These are phyloP conservation scores for Bimastos eiseni DNA, from an alignment of 2,888 invertebrate genomes.

Conservation along the genomic window DNA sequence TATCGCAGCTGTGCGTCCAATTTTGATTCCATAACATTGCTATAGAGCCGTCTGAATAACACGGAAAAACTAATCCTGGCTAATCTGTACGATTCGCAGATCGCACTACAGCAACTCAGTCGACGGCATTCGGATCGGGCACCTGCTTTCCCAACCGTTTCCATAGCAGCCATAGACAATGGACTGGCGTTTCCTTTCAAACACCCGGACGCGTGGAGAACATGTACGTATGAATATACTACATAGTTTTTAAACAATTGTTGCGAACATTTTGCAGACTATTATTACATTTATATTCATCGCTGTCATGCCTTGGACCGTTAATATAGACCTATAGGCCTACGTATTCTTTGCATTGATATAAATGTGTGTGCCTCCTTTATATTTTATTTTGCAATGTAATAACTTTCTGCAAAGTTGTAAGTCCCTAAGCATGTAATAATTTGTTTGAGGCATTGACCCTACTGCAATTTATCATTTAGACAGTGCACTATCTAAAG, in stretches of 20 bases:
- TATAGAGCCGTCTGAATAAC: not conserved
- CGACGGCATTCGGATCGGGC: not conserved
- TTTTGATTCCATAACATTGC: not conserved
- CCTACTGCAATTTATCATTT: too few relatives aligned
- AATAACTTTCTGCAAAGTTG: too few relatives aligned
- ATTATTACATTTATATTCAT: too few relatives aligned
- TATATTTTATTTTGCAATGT: too few relatives aligned
- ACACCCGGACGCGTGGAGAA: constrained; percentile 99
- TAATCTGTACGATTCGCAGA: not conserved
- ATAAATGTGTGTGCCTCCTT: too few relatives aligned
- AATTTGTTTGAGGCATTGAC: too few relatives aligned
- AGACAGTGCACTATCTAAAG: too few relatives aligned
- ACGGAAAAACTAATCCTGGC: not conserved
- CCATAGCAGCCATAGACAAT: constrained; percentile 95
- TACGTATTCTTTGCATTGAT: not conserved
- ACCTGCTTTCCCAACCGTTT: not conserved
- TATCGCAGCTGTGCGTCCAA: not conserved
- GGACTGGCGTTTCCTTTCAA: constrained; percentile 99
- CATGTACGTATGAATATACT: constrained; percentile 67
- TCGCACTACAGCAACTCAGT: not conserved
- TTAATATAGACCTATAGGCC: too few relatives aligned
- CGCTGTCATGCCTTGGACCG: too few relatives aligned
- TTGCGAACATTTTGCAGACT: not conserved
- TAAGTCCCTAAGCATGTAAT: too few relatives aligned
- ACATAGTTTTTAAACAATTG: not conserved